Evolutionary conservation across 2,888 invertebrate genomes (phyloP), one percentile per base, ranked within the genome.

Genomic region (Clostera curtula): DNA sequence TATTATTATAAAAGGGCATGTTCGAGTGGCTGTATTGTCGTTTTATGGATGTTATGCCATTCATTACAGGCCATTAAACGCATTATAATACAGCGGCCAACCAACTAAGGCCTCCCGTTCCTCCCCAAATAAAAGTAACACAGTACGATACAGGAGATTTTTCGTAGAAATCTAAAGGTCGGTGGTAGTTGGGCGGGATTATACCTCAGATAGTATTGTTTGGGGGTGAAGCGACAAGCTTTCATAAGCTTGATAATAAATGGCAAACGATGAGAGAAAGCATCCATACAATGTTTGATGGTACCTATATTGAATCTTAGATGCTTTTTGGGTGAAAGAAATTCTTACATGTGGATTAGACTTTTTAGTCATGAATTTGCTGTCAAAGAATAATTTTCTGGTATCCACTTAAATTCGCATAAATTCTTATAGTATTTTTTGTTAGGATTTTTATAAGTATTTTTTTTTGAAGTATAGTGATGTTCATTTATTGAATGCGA

Each of bases 31-130:
- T 59, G 62, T 70, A 77, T 83, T 83, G 83, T 83, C 64, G 65
- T 65, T 75, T 82, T 80, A 83, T 83, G 69, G 82, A 79, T 83
- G 83, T 83, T 80, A 80, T 76, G 63, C 76, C 69, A 79, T 83
- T 80, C 82, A 82, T 82, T 83, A 80, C 83, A 79, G 61, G 72
- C 80, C 83, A 83, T 83, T 83, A 79, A 82, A 75, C 70, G 73
- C 67, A 77, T 80, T 83, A 82, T 82, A 71, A 72, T 49, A 49
- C 56, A 47, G 49, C 62, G 56, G 66, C 77, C 69, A 67, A 30
- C 29, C 3, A 40, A 47, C 15, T 9, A 16, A 41, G 73, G 61
- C 25, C 71, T 40, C 25, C 47, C 48, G 26, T 34, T 30, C 28
- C 38, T 40, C 34, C 40, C 34, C 5, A 25, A 17, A 7, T 10